Conservation (phyloP, 2,888 invertebrate species). For the Trichacis sp. region DNA sequence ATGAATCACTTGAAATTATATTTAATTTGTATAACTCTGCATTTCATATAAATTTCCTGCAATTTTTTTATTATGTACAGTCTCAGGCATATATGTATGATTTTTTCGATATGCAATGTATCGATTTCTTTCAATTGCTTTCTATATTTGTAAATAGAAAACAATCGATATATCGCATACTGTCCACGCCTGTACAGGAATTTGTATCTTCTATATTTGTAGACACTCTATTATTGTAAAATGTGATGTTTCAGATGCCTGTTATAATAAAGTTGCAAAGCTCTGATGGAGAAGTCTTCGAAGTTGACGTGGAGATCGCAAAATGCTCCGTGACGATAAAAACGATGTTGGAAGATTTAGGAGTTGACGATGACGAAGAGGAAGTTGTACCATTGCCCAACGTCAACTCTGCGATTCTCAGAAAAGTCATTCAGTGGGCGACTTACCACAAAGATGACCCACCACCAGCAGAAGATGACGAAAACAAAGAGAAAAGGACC, state of each 20-base stretch:
- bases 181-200: no score
- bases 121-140: no score
- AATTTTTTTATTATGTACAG: no score
- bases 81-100: no score
- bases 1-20: no score
- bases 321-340: conserved; percentile 98
- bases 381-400: conserved; percentile 97
- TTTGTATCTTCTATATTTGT: no score
- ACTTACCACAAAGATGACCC: conserved; percentile 96
- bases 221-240: no score
- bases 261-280: conserved; percentile 91
- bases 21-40: no score
- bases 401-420: conserved; percentile 95
- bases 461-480: conserved; percentile 95
- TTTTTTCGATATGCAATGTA: no score
- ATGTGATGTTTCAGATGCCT: conserved; percentile 78
- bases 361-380: conserved; percentile 92
- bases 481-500: conserved; percentile 97
- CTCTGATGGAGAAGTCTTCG: conserved; percentile 94
- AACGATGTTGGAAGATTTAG: conserved; percentile 96
- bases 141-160: no score
- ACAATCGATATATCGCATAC: no score
- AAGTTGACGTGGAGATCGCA: conserved; percentile 96
- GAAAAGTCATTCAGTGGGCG: conserved; percentile 94
- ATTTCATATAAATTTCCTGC: no score